These are phyloP conservation scores for Meloidogyne hapla DNA, from an alignment of 1,140 invertebrate genomes.

Conservation along the genomic window DNA sequence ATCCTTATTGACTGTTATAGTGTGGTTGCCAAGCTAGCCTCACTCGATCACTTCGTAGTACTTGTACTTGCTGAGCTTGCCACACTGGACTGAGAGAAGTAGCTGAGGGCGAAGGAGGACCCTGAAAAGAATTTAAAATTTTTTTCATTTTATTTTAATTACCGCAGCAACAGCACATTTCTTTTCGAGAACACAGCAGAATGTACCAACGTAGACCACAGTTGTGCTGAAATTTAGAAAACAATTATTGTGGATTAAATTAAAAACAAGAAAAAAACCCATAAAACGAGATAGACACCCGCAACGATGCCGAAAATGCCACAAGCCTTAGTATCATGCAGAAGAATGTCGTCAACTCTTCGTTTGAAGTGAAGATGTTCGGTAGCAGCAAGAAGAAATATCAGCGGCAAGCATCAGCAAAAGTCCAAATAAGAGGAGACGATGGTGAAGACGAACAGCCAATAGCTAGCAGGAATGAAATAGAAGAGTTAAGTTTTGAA, in stretches of 20 bases:
- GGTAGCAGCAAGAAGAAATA: not conserved
- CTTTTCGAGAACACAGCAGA: not conserved
- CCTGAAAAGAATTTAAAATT: not conserved
- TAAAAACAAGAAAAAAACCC: not conserved
- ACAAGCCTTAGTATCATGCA: not conserved
- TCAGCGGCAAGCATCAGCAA: not conserved
- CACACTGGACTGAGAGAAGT: not conserved
- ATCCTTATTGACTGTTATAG: not conserved
- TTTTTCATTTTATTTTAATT: not conserved
- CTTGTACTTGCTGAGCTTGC: not conserved
- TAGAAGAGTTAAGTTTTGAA: not conserved
- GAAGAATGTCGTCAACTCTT: not conserved
- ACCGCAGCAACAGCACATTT: not conserved
- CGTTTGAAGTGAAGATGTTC: not conserved
- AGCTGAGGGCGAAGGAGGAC: not conserved
- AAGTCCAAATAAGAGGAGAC: not conserved
- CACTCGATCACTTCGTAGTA: not conserved
- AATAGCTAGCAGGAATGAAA: not conserved
- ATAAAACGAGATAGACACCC: not conserved
- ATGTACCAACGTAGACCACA: not conserved
- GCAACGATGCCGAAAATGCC: not conserved
- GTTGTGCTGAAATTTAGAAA: not conserved
- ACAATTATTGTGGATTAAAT: not conserved
- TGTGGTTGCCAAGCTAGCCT: not conserved
- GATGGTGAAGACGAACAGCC: not conserved